Evolutionary conservation across 1,140 invertebrate species (phyloP), one percentile per base, ranked within the genome.

Genomic region (Neodiprion pinetum): DNA sequence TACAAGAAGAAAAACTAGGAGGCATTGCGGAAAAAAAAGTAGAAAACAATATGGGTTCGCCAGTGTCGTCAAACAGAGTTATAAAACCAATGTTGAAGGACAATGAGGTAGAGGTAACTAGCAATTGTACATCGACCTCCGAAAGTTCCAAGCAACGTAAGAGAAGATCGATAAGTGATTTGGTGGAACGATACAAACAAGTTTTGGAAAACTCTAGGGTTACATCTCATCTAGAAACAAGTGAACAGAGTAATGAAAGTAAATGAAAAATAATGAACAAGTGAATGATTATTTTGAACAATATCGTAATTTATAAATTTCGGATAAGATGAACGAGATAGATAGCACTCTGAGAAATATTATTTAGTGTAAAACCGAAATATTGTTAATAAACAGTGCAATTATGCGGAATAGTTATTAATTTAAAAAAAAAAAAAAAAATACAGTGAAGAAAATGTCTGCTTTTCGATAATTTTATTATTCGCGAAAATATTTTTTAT

Each of bases 131-230:
- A 12, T 67, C 78, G 71, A 72, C 12, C 72, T 76, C 49, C 70
- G 73, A 61, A 74, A 75, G 40, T 40, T 75, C n/a, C 4, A 75
- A 70, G 8, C 79, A 78, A 53, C 70, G 72, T 11, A 80, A 28
- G 50, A 78, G 83, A 65, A 72, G 75, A 8, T 85, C 84, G 0
- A 83, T 86, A n/a, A 76, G 83, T 2, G 85, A 86, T 76, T 80
- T 86, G 74, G 82, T 86, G 0, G 83, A 84, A 71, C 81, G 84
- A 70, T 86, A 85, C 67, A 85, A 82, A 69, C 83, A 80, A 73
- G 7, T 86, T 50, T 47, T 84, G 11, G 76, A 81, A 75, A 11
- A 73, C 70, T 73, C 40, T 23, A 73, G n/a, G 1, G 50, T 67
- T 17, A 14, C 53, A 17, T 61, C 53, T 9, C 53, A 61, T 17